phyloP scores from a whole-genome alignment of 2,888 invertebrate species.

The Philaethria dido region DNA sequence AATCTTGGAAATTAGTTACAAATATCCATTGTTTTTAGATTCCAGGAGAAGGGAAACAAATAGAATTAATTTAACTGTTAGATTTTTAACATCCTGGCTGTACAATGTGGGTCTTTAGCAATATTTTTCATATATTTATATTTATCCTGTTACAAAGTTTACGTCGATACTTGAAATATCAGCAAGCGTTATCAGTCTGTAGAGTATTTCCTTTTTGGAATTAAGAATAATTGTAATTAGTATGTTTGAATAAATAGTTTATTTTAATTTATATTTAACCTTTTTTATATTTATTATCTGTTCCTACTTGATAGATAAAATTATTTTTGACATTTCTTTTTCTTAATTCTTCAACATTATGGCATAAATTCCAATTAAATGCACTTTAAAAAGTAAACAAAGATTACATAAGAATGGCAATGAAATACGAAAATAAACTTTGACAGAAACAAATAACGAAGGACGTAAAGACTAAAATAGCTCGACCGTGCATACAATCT shows the following conservation, averaged over 20 bases:
- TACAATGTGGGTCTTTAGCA: neutral
- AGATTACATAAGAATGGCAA: constrained; percentile 50
- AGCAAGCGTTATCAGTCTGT: neutral
- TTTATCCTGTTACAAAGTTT: neutral
- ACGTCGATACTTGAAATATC: neutral
- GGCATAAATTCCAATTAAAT: neutral
- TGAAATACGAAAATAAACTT: constrained; percentile 58
- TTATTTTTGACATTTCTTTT: neutral
- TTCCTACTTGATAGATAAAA: neutral
- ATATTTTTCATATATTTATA: neutral
- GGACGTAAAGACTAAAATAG: constrained; percentile 70
- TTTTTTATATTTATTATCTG: neutral
- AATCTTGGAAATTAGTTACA: constrained; percentile 17
- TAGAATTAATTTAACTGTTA: neutral
- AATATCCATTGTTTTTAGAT: neutral
- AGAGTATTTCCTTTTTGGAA: neutral
- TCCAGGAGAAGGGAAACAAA: neutral
- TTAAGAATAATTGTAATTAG: no score
- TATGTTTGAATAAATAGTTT: neutral
- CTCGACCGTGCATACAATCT: constrained; percentile 61
- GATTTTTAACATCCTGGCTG: neutral
- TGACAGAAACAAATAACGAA: constrained; percentile 65
- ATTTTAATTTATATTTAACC: neutral
- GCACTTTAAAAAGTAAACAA: constrained; percentile 19
- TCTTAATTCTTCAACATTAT: neutral